phyloP scores from a whole-genome alignment of 2,888 invertebrate species.

The Pandemis heparana region DNA sequence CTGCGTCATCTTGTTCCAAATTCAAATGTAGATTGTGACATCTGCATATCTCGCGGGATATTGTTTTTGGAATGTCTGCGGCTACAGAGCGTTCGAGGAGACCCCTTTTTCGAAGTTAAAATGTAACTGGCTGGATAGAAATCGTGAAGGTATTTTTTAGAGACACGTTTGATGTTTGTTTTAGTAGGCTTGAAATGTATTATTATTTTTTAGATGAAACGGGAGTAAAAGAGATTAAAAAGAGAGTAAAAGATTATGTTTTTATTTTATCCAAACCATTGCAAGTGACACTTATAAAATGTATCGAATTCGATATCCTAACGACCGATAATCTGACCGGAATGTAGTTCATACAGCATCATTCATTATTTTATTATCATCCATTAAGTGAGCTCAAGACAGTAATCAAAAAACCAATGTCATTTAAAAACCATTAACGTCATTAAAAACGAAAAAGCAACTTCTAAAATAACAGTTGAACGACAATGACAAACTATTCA shows the following conservation, averaged over 20 bases:
- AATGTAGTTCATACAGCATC: too few relatives aligned
- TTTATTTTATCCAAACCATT: too few relatives aligned
- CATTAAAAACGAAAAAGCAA: conserved; percentile 23
- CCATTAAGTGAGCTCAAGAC: background rate
- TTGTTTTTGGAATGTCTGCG: conserved; percentile 38
- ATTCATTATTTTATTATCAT: too few relatives aligned
- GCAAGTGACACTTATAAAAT: too few relatives aligned
- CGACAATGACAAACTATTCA: conserved; percentile 45
- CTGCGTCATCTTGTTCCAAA: conserved; percentile 54
- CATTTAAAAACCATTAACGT: conserved; percentile 14
- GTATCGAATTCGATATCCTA: too few relatives aligned
- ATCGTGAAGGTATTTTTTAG: background rate
- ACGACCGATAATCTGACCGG: too few relatives aligned
- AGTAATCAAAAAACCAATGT: background rate
- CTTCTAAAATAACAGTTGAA: conserved; percentile 23
- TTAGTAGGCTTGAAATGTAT: too few relatives aligned
- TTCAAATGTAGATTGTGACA: conserved; percentile 69
- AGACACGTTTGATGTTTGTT: background rate
- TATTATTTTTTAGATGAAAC: too few relatives aligned
- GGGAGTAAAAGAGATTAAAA: too few relatives aligned
- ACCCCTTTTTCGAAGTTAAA: conserved; percentile 5
- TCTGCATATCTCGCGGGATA: conserved; percentile 59
- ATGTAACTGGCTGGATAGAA: background rate
- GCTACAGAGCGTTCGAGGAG: conserved; percentile 17
- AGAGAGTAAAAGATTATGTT: too few relatives aligned